These are phyloP conservation scores for Gavialis gangeticus DNA, from an alignment of 2,113 vertebrate genomes.

Conservation along the genomic window DNA sequence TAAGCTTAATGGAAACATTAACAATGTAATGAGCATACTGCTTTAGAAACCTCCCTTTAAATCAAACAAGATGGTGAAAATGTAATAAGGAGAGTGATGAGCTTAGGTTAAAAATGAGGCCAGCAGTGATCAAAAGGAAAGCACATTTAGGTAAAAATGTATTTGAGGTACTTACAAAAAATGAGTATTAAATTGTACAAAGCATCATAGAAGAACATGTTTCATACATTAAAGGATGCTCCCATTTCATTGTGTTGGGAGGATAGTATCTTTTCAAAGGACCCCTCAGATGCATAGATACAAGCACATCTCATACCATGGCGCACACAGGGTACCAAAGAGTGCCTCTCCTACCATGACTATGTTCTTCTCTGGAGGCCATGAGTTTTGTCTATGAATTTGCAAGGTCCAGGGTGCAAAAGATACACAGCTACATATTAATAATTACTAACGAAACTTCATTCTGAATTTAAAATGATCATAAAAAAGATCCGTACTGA, in stretches of 20 bases:
- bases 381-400: background rate
- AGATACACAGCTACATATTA: background rate
- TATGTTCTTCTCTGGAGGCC: background rate
- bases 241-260: background rate
- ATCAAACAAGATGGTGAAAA: background rate
- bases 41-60: background rate
- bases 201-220: background rate
- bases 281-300: background rate
- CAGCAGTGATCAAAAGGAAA: background rate
- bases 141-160: background rate
- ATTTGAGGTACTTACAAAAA: background rate
- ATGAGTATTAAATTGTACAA: background rate
- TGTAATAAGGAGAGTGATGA: background rate
- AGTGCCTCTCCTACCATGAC: background rate
- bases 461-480: background rate
- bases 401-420: background rate
- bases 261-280: background rate
- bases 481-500: background rate
- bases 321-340: background rate
- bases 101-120: background rate
- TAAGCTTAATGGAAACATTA: background rate
- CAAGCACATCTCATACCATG: background rate
- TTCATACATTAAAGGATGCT: background rate
- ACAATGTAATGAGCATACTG: background rate
- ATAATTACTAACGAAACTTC: background rate